These are phyloP conservation scores for Ciconia stormi DNA, from an alignment of 2,113 vertebrate genomes.

Conservation along the genomic window DNA sequence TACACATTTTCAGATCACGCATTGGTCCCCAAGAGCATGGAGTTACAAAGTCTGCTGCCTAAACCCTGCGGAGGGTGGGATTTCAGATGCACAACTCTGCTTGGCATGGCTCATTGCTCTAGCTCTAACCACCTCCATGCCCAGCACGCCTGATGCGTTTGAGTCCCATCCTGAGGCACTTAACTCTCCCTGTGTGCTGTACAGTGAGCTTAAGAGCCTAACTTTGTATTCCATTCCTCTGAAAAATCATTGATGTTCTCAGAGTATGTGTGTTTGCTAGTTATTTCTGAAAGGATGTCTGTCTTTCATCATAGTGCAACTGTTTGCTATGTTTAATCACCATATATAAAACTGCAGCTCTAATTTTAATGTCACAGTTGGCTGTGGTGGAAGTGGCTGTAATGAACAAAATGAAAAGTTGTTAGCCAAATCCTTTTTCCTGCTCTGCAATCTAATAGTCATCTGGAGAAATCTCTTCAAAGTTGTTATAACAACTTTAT, in stretches of 20 bases:
- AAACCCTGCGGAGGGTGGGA: background rate
- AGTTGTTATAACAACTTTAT: constrained; percentile 2
- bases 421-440: constrained; percentile 37
- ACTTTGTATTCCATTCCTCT: background rate
- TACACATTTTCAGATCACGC: background rate
- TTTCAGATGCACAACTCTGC: background rate
- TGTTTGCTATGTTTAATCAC: background rate
- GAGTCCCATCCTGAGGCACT: background rate
- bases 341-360: background rate
- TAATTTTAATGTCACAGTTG: constrained; percentile 27
- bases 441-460: constrained; percentile 17
- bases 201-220: background rate
- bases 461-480: constrained; percentile 35
- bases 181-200: background rate
- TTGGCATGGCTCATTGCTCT: background rate
- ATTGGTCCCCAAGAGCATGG: background rate
- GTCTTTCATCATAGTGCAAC: background rate
- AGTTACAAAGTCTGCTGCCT: background rate
- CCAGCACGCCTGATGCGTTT: background rate
- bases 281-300: background rate
- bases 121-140: background rate
- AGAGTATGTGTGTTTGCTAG: background rate
- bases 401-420: constrained; percentile 46
- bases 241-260: background rate
- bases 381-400: constrained; percentile 9